Evolutionary conservation across 2,797 vertebrate genomes (phyloP).

Genomic region (Odontamblyopus rebecca): DNA sequence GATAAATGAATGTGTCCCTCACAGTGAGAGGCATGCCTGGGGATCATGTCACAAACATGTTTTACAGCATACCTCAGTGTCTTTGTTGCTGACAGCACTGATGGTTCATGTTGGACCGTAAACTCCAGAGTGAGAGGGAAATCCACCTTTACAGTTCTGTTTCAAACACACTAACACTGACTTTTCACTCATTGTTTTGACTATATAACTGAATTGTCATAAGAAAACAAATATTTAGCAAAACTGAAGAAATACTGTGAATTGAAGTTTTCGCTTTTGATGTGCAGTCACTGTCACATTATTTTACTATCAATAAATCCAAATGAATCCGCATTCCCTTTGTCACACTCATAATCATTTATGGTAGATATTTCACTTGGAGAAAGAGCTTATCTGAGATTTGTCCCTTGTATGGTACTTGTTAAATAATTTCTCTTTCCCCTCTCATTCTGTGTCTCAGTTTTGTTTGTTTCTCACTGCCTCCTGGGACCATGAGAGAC

Average conservation of each 20-base stretch:
- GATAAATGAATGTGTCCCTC: constrained; percentile 72
- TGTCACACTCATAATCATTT: constrained; percentile 69
- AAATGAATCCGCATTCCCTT: constrained; percentile 43
- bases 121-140: constrained; percentile 24
- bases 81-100: constrained; percentile 50
- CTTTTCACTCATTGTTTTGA: constrained; percentile 28
- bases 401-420: constrained; percentile 79
- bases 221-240: constrained; percentile 44
- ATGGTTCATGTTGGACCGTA: constrained; percentile 25
- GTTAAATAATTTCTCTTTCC: constrained; percentile 76
- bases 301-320: constrained; percentile 50
- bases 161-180: background rate
- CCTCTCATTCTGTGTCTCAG: constrained; percentile 41
- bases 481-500: constrained; percentile 88
- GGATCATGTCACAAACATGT: constrained; percentile 69
- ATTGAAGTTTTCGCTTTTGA: constrained; percentile 37
- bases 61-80: constrained; percentile 67
- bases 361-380: constrained; percentile 69
- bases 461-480: constrained; percentile 94
- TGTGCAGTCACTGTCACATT: constrained; percentile 51
- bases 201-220: constrained; percentile 37
- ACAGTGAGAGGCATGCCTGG: constrained; percentile 51
- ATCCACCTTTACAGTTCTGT: constrained; percentile 11
- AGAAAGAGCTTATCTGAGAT: constrained; percentile 38
- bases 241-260: constrained; percentile 52